Base-by-base conservation (phyloP, 1,140 invertebrate species). In the Lanistes nyassanus region DNA sequence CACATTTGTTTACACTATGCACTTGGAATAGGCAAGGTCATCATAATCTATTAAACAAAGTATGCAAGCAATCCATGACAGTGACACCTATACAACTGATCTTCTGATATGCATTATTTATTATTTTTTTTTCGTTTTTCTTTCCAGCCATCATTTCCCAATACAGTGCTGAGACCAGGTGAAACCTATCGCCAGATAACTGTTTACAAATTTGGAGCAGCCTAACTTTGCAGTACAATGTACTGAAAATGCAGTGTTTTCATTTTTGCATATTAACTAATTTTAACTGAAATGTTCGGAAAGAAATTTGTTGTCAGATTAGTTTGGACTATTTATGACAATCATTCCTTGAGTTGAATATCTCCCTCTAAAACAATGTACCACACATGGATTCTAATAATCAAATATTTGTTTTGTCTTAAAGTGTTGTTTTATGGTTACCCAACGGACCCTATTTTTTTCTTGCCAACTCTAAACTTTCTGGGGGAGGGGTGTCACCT, bases 71-170 rank as follows among this genome's bases (percentile, higher is more conserved):
- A 13, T 13, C 53, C 13, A 55, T 16, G 53, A 55, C n/a, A 16
- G 53, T 13, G n/a, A n/a, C 53, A 55, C n/a, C n/a, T 16, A 13
- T 11, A 26, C 11, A 65, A 34, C 53, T 16, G 53, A 55, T 55
- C 13, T 13, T 13, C 11, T 16, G 13, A 13, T n/a, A 11, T 31
- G n/a, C 56, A 11, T 7, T 11, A 26, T 7, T 31, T 2, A 67
- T 19, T 21, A n/a, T n/a, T 11, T 51, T 53, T 47, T 26, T 4
- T 42, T 13, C 60, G 23, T 56, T 69, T 34, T 37, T 81, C 68
- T 72, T 92, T 91, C 65, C 90, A 94, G 93, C 87, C 86, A 16
- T 92, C 93, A 74, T 96, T 96, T 86, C 95, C 95, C 0, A 91
- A 91, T 39, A 89, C 91, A 23, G 88, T 96, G 62, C 76, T 96